Evolutionary conservation across 1,140 invertebrate genomes (phyloP).

Genomic region (Ostrea edulis): DNA sequence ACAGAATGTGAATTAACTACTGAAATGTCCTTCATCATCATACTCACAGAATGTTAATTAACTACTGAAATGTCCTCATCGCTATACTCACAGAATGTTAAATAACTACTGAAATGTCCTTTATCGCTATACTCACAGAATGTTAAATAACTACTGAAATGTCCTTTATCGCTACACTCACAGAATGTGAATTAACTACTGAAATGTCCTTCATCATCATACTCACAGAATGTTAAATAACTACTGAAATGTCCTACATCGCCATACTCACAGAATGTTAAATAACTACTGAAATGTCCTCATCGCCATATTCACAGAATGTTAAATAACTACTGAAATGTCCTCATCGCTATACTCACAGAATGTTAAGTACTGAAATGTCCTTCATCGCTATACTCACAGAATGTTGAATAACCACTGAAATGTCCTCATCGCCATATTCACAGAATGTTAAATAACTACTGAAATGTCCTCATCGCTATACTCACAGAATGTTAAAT

Average conservation of each 20-base stretch:
- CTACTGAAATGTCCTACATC: constrained; percentile 76
- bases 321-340: constrained; percentile 82
- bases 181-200: constrained; percentile 84
- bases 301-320: constrained; percentile 80
- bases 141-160: constrained; percentile 83
- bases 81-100: constrained; percentile 81
- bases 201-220: constrained; percentile 45
- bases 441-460: constrained; percentile 83
- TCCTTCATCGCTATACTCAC: constrained; percentile 58
- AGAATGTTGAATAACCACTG: constrained; percentile 84
- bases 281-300: constrained; percentile 81
- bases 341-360: constrained; percentile 72
- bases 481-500: constrained; percentile 82
- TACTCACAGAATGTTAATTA: constrained; percentile 82
- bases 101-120: constrained; percentile 81
- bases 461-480: constrained; percentile 70
- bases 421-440: constrained; percentile 46
- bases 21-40: constrained; percentile 45
- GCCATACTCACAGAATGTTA: constrained; percentile 81
- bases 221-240: constrained; percentile 83
- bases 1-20: constrained; percentile 83
- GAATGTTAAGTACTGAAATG: constrained; percentile 80
- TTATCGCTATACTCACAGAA: constrained; percentile 78
- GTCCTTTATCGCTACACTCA: constrained; percentile 55
- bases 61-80: constrained; percentile 78